These are phyloP conservation scores for Sigmodon hispidus DNA, from an alignment of 2,113 vertebrate genomes.

Conservation along the genomic window DNA sequence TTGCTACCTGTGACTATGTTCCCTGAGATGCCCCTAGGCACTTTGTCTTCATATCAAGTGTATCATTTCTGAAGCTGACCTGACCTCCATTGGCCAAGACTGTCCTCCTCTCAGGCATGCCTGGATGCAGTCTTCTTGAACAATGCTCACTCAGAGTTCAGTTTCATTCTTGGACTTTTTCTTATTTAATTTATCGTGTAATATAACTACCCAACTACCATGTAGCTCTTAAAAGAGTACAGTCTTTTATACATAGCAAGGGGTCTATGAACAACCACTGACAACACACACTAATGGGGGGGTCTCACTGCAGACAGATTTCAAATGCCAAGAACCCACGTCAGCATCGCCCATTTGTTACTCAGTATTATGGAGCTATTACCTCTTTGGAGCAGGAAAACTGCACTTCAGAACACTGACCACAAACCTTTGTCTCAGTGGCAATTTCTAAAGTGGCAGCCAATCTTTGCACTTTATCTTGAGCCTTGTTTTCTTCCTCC, in stretches of 20 bases:
- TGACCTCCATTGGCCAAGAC: background rate
- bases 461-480: constrained; percentile 78
- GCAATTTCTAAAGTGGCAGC: constrained; percentile 83
- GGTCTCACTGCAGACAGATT: background rate
- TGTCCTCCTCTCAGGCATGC: background rate
- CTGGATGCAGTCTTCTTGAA: background rate
- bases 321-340: background rate
- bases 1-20: background rate
- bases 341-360: background rate
- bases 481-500: constrained; percentile 83
- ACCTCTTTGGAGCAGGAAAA: background rate
- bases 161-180: background rate
- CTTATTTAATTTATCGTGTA: background rate
- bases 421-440: constrained; percentile 83
- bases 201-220: background rate
- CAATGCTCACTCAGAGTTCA: background rate
- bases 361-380: background rate
- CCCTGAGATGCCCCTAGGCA: background rate
- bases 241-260: background rate
- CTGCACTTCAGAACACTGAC: background rate
- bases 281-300: background rate
- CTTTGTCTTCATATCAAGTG: background rate
- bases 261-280: background rate
- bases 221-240: background rate
- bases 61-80: background rate